Percentiles rank a stretch among this genome's conserved stretches.
phyloP scores from a whole-genome alignment of 2,113 vertebrate species.

The Mustela nigripes region DNA sequence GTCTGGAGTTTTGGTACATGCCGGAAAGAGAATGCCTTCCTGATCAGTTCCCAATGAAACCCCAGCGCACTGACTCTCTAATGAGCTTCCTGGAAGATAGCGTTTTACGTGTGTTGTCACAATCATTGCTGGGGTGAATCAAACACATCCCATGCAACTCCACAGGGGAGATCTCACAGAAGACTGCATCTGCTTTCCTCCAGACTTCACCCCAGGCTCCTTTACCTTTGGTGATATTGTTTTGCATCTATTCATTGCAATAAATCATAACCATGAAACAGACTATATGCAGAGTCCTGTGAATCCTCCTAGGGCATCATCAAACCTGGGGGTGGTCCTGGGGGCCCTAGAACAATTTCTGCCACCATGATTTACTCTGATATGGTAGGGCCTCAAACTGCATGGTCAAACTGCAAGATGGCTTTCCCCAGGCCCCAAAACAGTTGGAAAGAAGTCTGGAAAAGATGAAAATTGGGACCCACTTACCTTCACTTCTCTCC shows the following conservation, averaged over 20 bases:
- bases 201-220: background rate
- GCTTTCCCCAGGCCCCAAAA: background rate
- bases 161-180: background rate
- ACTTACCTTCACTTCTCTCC: background rate
- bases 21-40: background rate
- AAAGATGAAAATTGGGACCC: background rate
- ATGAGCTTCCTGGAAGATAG: background rate
- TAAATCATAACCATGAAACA: background rate
- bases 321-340: background rate
- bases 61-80: background rate
- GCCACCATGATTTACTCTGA: background rate
- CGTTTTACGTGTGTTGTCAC: background rate
- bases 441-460: background rate
- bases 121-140: background rate
- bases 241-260: background rate
- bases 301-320: background rate
- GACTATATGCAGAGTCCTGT: background rate
- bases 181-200: background rate
- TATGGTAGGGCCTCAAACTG: background rate
- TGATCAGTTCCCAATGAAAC: background rate
- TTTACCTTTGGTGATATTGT: background rate
- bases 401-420: background rate
- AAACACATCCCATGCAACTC: background rate
- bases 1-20: background rate
- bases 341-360: background rate